phyloP scores from a whole-genome alignment of 1,140 invertebrate genomes.

The Asbolus verrucosus region DNA sequence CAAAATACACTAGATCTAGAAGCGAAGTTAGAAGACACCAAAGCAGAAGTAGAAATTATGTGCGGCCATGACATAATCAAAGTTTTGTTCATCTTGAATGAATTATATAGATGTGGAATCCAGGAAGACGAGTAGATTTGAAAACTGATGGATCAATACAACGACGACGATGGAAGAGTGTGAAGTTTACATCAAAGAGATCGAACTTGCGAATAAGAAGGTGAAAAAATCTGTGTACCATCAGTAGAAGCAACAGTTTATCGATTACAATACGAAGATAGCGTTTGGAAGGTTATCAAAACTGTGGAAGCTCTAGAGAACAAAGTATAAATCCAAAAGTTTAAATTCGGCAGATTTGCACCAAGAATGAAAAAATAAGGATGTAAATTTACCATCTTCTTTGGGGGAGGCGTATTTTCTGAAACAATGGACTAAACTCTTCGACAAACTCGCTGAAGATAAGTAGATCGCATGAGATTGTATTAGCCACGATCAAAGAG shows the following conservation, averaged over 20 bases:
- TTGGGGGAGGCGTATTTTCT: slow-evolving; percentile 73
- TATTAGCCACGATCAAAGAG: slow-evolving; percentile 89
- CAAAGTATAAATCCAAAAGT: slow-evolving; percentile 77
- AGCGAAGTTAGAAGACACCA: too few species aligned
- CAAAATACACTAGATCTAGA: too few species aligned
- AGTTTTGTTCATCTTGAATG: not conserved
- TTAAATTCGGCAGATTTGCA: slow-evolving; percentile 80
- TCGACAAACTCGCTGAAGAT: slow-evolving; percentile 78
- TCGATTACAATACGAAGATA: slow-evolving; percentile 69
- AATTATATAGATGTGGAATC: slow-evolving; percentile 45
- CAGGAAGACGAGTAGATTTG: slow-evolving; percentile 61
- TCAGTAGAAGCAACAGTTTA: slow-evolving; percentile 63
- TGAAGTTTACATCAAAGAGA: slow-evolving; percentile 64
- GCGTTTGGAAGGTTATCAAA: slow-evolving; percentile 69
- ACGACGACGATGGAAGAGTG: slow-evolving; percentile 60
- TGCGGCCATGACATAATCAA: too few species aligned
- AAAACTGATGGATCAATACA: slow-evolving; percentile 60
- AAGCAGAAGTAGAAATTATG: too few species aligned
- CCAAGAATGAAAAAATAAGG: slow-evolving; percentile 78
- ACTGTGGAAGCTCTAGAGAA: slow-evolving; percentile 75
- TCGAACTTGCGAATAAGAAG: slow-evolving; percentile 64
- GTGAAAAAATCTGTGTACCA: slow-evolving; percentile 59
- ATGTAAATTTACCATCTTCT: slow-evolving; percentile 83
- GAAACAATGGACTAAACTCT: slow-evolving; percentile 73
- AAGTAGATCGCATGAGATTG: slow-evolving; percentile 84